A percentile compares a stretch with the other conserved stretches of the same genome.
Evolutionary conservation across 1,140 invertebrate genomes (phyloP).

Genomic region (Rhagoletis pomonella): DNA sequence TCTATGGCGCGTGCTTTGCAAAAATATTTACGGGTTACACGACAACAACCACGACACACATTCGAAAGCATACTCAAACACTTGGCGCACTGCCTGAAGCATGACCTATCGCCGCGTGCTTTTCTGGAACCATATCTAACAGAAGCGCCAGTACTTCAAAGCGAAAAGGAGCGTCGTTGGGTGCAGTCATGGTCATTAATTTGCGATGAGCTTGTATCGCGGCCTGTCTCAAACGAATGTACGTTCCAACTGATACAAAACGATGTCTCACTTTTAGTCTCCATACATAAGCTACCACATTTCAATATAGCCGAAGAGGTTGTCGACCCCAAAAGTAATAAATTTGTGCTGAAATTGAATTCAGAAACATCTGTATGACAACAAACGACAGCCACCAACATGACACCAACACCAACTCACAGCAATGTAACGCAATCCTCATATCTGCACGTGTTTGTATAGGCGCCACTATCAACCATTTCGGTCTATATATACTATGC

Average conservation of each 20-base stretch:
- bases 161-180: slow-evolving; percentile 84
- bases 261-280: slow-evolving; percentile 93
- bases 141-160: slow-evolving; percentile 85
- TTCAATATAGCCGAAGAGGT: slow-evolving; percentile 96
- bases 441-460: slow-evolving; percentile 71
- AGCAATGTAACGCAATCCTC: slow-evolving; percentile 72
- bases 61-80: slow-evolving; percentile 92
- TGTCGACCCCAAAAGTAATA: slow-evolving; percentile 95
- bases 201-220: slow-evolving; percentile 90
- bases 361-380: slow-evolving; percentile 97
- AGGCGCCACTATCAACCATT: slow-evolving; percentile 13
- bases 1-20: slow-evolving; percentile 95
- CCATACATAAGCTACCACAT: slow-evolving; percentile 89
- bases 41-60: slow-evolving; percentile 95
- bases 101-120: slow-evolving; percentile 93
- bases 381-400: slow-evolving; percentile 57
- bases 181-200: slow-evolving; percentile 95
- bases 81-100: slow-evolving; percentile 90
- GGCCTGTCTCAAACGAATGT: slow-evolving; percentile 86
- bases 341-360: slow-evolving; percentile 94
- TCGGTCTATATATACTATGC: background rate
- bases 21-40: slow-evolving; percentile 95
- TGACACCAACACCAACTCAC: slow-evolving; percentile 67
- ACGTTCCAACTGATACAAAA: slow-evolving; percentile 95
- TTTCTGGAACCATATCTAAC: slow-evolving; percentile 93